These are phyloP conservation scores for Zeugodacus cucurbitae DNA, from an alignment of 1,140 invertebrate species.

Conservation along the genomic window DNA sequence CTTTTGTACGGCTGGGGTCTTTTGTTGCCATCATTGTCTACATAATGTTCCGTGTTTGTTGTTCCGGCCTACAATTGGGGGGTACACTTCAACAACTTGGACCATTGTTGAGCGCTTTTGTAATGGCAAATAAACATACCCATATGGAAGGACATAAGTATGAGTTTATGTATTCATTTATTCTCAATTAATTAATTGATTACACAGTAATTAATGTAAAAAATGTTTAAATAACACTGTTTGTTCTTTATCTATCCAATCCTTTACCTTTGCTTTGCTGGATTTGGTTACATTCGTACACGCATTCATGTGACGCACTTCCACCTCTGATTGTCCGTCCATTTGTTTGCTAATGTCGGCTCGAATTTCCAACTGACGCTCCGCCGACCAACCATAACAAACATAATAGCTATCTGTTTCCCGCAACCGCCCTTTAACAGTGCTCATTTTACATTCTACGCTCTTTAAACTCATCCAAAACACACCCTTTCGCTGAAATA, in stretches of 20 bases:
- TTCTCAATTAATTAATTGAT: constrained; percentile 14
- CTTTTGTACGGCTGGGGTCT: neutral
- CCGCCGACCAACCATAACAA: neutral
- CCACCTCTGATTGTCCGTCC: neutral
- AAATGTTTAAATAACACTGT: neutral
- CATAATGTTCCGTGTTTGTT: neutral
- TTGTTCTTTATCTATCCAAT: neutral
- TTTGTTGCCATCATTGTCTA: neutral
- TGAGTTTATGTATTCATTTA: too few relatives aligned
- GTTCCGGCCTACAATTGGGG: neutral
- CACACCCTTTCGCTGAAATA: neutral
- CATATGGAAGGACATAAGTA: neutral
- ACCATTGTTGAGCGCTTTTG: neutral
- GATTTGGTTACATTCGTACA: neutral
- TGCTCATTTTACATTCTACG: neutral
- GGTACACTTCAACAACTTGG: neutral
- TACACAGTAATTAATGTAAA: neutral
- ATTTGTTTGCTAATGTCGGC: neutral
- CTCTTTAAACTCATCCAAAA: neutral
- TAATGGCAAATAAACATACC: neutral
- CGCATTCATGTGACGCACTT: neutral
- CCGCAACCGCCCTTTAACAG: neutral
- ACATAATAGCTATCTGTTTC: neutral
- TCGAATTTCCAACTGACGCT: neutral
- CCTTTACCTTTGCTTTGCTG: neutral